Base-by-base conservation (phyloP, 2,113 vertebrate species). In the Neotoma lepida region DNA sequence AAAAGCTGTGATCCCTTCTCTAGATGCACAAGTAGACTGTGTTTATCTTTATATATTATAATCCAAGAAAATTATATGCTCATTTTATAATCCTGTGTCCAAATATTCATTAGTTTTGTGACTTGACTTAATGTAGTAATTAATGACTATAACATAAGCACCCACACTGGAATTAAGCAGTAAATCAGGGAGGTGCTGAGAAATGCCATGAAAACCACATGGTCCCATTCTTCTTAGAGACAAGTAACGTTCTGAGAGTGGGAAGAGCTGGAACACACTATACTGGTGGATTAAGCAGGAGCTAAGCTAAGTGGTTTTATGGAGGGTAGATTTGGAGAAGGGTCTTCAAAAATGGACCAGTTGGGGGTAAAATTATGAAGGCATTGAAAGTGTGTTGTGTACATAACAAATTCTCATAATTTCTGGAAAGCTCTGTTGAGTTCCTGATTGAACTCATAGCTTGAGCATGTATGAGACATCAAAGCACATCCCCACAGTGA, bases 61-160 rank as follows among this genome's bases (percentile, higher is more conserved):
- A 96, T 80, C 66, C 86, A 89, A 74, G 88, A 89, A 97, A 95
- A 93, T 94, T 89, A 73, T 86, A 91, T 94, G 96, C 85, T 97
- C 93, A 94, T 96, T 92, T 94, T 90, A 71, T 93, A 97, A 94
- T 92, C 89, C 66, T 81, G 54, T 56, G 46, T 78, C 39, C 56
- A 97, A 94, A 86, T 71, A n/a, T 74, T 51, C 56, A 92, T 95
- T 89, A 96, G 87, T 93, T 96, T 89, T 95, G 76, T 95, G 91
- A 95, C 71, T 96, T 96, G 86, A 92, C 71, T 97, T 97, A 96
- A 96, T 96, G 91, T 64, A 94, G 78, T 94, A 96, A 95, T 96
- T 95, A 93, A 95, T 95, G 85, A 91, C 68, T 95, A 39, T 95
- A 94, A 89, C 91, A 77, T 86, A 91, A 95, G 81, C 30, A 4